phyloP scores from a whole-genome alignment of 2,888 invertebrate genomes.

The Nycteola revayana region DNA sequence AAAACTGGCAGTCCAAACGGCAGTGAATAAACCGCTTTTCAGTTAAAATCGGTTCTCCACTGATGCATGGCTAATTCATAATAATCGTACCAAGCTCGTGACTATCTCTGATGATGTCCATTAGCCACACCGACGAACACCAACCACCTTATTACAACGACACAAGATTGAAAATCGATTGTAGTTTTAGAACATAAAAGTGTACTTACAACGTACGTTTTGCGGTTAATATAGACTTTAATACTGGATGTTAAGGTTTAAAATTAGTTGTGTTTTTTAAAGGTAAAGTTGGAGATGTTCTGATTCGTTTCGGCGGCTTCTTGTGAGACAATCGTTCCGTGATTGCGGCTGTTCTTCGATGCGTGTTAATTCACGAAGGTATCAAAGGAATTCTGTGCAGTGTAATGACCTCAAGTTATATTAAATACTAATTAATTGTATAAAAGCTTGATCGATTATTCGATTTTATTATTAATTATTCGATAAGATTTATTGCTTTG shows the following conservation, averaged over 20 bases:
- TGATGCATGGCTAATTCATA: slow-evolving; percentile 61
- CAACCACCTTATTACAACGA: slow-evolving; percentile 6
- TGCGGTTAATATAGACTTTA: slow-evolving; percentile 11
- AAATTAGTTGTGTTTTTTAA: slow-evolving; percentile 7
- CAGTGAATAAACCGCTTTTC: slow-evolving; percentile 13
- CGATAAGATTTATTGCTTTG: too few relatives aligned
- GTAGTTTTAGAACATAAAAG: slow-evolving; percentile 6
- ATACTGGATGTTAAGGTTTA: slow-evolving; percentile 3
- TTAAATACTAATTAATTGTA: neutral
- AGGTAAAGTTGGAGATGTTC: slow-evolving; percentile 20
- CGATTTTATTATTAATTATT: too few relatives aligned
- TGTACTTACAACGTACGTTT: slow-evolving; percentile 4
- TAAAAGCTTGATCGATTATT: too few relatives aligned
- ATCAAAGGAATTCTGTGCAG: slow-evolving; percentile 33
- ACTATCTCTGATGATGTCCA: slow-evolving; percentile 39
- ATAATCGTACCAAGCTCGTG: slow-evolving; percentile 52
- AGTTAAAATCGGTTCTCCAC: slow-evolving; percentile 27
- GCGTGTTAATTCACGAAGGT: slow-evolving; percentile 42
- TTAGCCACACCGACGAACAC: slow-evolving; percentile 17
- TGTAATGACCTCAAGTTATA: slow-evolving; percentile 26
- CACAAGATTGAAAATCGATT: slow-evolving; percentile 16
- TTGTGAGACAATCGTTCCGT: slow-evolving; percentile 44
- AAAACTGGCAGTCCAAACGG: neutral
- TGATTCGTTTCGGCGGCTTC: slow-evolving; percentile 46
- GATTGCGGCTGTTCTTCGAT: slow-evolving; percentile 51